These are phyloP conservation scores for Neostethus bicornis DNA, from an alignment of 2,797 vertebrate genomes.

Conservation along the genomic window DNA sequence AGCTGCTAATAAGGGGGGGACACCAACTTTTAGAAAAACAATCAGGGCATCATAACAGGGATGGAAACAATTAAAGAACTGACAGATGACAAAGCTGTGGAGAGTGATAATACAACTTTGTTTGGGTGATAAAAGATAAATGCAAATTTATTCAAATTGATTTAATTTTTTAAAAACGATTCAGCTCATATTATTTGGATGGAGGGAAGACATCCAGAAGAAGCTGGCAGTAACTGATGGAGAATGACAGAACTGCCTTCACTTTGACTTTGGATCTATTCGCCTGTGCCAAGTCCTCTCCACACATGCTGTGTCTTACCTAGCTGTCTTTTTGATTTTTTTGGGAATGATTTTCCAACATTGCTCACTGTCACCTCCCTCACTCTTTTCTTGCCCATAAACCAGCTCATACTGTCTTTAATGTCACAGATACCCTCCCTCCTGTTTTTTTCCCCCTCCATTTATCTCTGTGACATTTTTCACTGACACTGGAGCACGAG, in stretches of 20 bases:
- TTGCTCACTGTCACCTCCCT: constrained; percentile 5
- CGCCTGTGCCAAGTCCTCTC: constrained; percentile 24
- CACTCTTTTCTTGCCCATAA: constrained; percentile 18
- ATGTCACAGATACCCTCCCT: constrained; percentile 15
- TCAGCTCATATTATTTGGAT: constrained; percentile 6
- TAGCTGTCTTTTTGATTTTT: constrained; percentile 23
- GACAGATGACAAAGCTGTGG: not conserved
- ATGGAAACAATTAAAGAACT: not conserved
- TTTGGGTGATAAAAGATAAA: not conserved
- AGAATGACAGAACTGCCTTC: constrained; percentile 19
- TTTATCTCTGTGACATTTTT: constrained; percentile 34
- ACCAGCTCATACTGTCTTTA: constrained; percentile 9
- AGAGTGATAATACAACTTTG: not conserved
- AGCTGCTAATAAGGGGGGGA: not conserved
- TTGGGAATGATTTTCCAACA: constrained; percentile 12
- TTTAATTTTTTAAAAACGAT: too few relatives aligned
- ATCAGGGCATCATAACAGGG: too few relatives aligned
- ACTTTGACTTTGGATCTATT: constrained; percentile 24
- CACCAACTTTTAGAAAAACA: not conserved
- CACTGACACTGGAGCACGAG: constrained; percentile 11
- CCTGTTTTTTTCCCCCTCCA: constrained; percentile 1
- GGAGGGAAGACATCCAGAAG: not conserved
- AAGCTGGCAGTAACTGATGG: not conserved
- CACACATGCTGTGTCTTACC: not conserved
- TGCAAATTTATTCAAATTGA: too few relatives aligned